Evolutionary conservation across 2,888 invertebrate species (phyloP).

Genomic region (Microctonus brassicae): DNA sequence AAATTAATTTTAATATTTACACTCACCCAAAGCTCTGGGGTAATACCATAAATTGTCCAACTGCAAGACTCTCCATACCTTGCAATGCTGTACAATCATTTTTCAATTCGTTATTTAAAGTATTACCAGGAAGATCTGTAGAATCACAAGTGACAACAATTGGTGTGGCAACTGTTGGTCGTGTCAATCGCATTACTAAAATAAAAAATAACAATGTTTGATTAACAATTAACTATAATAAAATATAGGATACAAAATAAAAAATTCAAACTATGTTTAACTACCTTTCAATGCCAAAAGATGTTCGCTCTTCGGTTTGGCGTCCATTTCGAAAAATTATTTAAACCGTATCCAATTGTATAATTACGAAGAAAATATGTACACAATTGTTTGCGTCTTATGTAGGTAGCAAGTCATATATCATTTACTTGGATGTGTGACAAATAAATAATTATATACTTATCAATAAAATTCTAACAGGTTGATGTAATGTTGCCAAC

Average conservation of each 20-base stretch:
- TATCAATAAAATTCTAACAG: too few relatives aligned
- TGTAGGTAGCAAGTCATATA: too few relatives aligned
- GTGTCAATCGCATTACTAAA: constrained; percentile 92
- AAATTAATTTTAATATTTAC: neutral
- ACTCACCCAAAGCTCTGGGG: constrained; percentile 94
- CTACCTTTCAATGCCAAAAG: constrained; percentile 75
- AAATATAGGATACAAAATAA: too few relatives aligned
- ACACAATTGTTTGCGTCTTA: too few relatives aligned
- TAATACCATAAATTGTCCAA: constrained; percentile 90
- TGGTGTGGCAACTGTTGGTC: constrained; percentile 88
- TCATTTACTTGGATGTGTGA: too few relatives aligned
- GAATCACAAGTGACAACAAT: constrained; percentile 87
- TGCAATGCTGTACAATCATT: constrained; percentile 87
- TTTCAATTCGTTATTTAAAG: constrained; percentile 82
- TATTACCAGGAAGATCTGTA: constrained; percentile 86
- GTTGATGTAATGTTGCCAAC: too few relatives aligned
- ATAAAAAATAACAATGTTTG: constrained; percentile 37
- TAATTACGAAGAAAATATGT: too few relatives aligned
- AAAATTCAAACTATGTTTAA: too few relatives aligned
- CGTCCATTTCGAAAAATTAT: constrained; percentile 70
- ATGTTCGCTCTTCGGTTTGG: constrained; percentile 75
- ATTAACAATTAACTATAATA: constrained; percentile 17
- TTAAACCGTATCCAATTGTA: too few relatives aligned
- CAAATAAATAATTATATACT: too few relatives aligned
- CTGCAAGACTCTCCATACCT: constrained; percentile 84